Percentiles rank a stretch among this genome's conserved stretches.
These are phyloP conservation scores for Carlito syrichta DNA, from an alignment of 2,113 vertebrate genomes.

Conservation along the genomic window DNA sequence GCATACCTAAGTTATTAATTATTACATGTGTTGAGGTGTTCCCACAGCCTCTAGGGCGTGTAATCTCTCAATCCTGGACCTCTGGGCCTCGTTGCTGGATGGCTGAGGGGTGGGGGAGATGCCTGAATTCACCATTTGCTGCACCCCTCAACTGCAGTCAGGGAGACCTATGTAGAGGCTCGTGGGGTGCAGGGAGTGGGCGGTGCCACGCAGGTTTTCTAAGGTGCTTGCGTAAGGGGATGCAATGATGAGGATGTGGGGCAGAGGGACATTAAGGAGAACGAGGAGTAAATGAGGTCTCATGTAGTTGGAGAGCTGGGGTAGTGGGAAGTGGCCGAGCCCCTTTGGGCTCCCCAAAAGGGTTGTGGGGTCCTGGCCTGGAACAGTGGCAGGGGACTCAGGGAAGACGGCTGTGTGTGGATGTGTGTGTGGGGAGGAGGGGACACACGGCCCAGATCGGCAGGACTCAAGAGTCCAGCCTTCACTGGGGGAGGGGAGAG, in stretches of 20 bases:
- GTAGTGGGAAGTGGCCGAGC: background rate
- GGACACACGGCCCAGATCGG: background rate
- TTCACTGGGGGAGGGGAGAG: background rate
- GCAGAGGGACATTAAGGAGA: background rate
- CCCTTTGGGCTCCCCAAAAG: background rate
- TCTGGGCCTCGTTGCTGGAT: background rate
- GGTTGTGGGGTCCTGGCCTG: too few species aligned
- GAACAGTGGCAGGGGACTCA: background rate
- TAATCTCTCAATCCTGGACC: background rate
- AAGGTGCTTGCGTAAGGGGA: background rate
- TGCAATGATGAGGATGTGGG: background rate
- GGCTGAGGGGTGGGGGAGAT: background rate
- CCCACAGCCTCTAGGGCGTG: slow-evolving; percentile 61
- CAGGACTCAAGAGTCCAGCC: background rate
- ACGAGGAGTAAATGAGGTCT: background rate
- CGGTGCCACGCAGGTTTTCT: background rate
- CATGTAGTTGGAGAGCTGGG: background rate
- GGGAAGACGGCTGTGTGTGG: background rate
- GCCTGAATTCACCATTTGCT: background rate
- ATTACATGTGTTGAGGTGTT: background rate
- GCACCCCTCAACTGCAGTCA: background rate
- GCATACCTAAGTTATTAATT: slow-evolving; percentile 46
- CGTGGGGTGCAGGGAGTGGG: background rate
- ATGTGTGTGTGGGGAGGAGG: background rate
- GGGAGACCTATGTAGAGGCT: background rate